Conservation (phyloP, 2,888 invertebrate species). For the Venusia cambrica region DNA sequence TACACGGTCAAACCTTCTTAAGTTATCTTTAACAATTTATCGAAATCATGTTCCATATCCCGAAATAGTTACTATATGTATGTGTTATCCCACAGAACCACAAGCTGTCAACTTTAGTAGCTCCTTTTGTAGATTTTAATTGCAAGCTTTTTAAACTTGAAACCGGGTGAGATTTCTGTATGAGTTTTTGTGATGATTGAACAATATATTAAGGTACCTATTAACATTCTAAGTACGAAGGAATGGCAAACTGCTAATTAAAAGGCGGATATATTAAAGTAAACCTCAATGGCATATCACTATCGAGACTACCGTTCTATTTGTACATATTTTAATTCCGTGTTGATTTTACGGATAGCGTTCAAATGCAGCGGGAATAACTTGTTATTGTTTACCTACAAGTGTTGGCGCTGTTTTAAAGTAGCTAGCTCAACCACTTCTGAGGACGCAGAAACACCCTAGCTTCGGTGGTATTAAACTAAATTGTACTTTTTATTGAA, state of each 20-base stretch:
- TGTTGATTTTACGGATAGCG: constrained; percentile 22
- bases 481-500: too few relatives aligned
- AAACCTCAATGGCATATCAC: constrained; percentile 25
- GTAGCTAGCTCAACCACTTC: not conserved
- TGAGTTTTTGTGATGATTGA: constrained; percentile 1
- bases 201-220: constrained; percentile 4
- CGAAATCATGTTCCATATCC: too few relatives aligned
- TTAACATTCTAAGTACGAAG: constrained; percentile 1
- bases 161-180: too few relatives aligned
- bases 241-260: constrained; percentile 11
- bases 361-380: constrained; percentile 15
- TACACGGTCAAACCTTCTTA: too few relatives aligned
- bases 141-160: too few relatives aligned
- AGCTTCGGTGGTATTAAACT: too few relatives aligned
- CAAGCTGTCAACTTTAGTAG: too few relatives aligned
- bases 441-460: too few relatives aligned
- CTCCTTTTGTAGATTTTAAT: too few relatives aligned
- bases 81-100: too few relatives aligned
- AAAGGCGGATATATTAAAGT: constrained; percentile 23
- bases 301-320: constrained; percentile 17
- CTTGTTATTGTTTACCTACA: constrained; percentile 15
- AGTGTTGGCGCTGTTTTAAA: not conserved
- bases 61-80: too few relatives aligned
- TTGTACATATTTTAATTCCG: constrained; percentile 24
- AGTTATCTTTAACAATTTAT: too few relatives aligned